A percentile compares a stretch with the other conserved stretches of the same genome.
Evolutionary conservation across 2,797 vertebrate species (phyloP).

Genomic region (Antrozous pallidus): DNA sequence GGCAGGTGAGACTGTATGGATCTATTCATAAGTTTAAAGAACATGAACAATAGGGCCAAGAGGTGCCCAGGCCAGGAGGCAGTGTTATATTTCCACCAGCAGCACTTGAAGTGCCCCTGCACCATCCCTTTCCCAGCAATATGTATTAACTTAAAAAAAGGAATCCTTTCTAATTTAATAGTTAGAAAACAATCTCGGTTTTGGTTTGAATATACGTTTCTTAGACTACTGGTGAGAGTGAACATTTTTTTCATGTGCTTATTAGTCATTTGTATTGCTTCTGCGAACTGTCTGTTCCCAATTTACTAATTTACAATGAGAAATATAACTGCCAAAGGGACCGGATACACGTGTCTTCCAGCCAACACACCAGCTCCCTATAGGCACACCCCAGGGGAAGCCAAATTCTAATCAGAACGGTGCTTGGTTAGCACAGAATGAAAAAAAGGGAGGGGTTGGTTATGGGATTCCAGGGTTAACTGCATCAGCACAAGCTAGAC

Average conservation of each 20-base stretch:
- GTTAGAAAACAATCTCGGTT: conserved; percentile 28
- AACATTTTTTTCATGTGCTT: conserved; percentile 26
- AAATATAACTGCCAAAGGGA: conserved; percentile 61
- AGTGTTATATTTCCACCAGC: not conserved
- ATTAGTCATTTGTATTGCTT: conserved; percentile 61
- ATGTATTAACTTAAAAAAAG: not conserved
- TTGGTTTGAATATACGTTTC: conserved; percentile 63
- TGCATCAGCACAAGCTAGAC: not conserved
- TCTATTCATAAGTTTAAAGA: not conserved
- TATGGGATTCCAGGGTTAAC: not conserved
- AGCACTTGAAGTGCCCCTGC: not conserved
- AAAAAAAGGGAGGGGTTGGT: not conserved
- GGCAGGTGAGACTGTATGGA: not conserved
- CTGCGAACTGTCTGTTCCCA: conserved; percentile 68
- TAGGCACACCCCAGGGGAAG: not conserved
- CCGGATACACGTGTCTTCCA: conserved; percentile 39
- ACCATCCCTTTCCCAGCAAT: not conserved
- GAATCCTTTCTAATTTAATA: conserved; percentile 1
- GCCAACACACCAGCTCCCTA: conserved; percentile 53
- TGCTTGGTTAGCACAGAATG: not conserved
- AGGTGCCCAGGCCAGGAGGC: not conserved
- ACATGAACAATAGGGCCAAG: not conserved
- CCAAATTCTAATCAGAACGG: conserved; percentile 27
- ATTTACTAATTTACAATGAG: conserved; percentile 69
- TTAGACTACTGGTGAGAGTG: conserved; percentile 41